These are phyloP conservation scores for Salvator merianae DNA, from an alignment of 2,113 vertebrate species.

Conservation along the genomic window DNA sequence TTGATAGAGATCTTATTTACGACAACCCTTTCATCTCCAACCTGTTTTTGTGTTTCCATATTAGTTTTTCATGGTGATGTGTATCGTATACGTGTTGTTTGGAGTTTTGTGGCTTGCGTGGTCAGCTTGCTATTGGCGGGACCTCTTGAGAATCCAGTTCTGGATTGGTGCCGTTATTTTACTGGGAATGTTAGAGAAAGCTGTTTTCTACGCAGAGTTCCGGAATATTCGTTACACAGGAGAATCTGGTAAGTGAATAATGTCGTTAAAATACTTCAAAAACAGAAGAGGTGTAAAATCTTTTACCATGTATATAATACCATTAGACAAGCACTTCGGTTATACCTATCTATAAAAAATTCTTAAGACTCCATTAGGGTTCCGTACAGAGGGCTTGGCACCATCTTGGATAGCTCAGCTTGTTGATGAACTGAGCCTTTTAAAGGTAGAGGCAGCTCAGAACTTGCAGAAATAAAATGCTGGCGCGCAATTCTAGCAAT, in stretches of 20 bases:
- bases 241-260: slow-evolving; percentile 80
- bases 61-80: slow-evolving; percentile 98
- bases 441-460: too few relatives aligned
- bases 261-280: not conserved
- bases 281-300: not conserved
- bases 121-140: slow-evolving; percentile 93
- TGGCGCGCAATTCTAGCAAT: too few relatives aligned
- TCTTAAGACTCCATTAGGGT: too few relatives aligned
- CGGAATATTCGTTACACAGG: slow-evolving; percentile 92
- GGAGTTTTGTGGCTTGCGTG: slow-evolving; percentile 92
- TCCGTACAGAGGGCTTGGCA: too few relatives aligned
- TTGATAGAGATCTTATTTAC: slow-evolving; percentile 15
- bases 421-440: too few relatives aligned
- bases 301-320: not conserved
- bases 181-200: slow-evolving; percentile 94
- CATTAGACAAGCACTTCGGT: too few relatives aligned
- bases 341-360: too few relatives aligned
- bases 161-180: slow-evolving; percentile 96
- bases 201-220: slow-evolving; percentile 95
- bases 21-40: slow-evolving; percentile 48
- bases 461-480: too few relatives aligned
- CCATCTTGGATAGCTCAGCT: too few relatives aligned
- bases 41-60: slow-evolving; percentile 34
- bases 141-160: slow-evolving; percentile 93
- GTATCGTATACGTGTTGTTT: slow-evolving; percentile 92